These are phyloP conservation scores for Aphelenchoides avenae DNA, from an alignment of 1,140 invertebrate species.

Conservation along the genomic window DNA sequence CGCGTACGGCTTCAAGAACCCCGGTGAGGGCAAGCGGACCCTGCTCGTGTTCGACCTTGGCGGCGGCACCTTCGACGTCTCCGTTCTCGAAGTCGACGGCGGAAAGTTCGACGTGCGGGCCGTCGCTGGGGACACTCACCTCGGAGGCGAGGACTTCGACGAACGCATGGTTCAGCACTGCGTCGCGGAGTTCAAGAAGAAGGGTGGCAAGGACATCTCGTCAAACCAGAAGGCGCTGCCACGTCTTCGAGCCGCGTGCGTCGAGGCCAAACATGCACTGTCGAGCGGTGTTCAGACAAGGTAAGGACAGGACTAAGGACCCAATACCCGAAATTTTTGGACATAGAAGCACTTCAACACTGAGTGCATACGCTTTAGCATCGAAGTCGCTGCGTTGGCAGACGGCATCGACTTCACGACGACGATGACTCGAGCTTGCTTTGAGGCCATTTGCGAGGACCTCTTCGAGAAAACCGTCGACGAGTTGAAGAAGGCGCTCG, in stretches of 20 bases:
- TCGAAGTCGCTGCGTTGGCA: conserved; percentile 91
- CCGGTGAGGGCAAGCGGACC: conserved; percentile 77
- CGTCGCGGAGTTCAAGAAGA: conserved; percentile 91
- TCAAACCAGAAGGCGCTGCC: conserved; percentile 99
- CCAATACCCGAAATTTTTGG: too few species aligned
- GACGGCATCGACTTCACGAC: conserved; percentile 98
- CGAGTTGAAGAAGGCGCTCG: conserved; percentile 91
- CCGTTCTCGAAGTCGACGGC: conserved; percentile 91
- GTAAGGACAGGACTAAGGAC: conserved; percentile 74
- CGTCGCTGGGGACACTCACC: conserved; percentile 89
- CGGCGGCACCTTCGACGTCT: conserved; percentile 94
- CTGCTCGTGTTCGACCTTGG: conserved; percentile 81
- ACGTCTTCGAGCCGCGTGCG: conserved; percentile 90
- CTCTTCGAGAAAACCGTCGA: conserved; percentile 89
- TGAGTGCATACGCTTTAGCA: conserved; percentile 91
- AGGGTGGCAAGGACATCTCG: conserved; percentile 89
- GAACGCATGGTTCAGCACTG: conserved; percentile 89
- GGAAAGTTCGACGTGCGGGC: conserved; percentile 96
- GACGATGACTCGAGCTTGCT: conserved; percentile 85
- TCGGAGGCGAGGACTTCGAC: conserved; percentile 95
- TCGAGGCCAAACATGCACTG: conserved; percentile 79
- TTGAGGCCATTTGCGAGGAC: conserved; percentile 85
- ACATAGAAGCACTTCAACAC: conserved; percentile 96
- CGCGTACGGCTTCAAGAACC: conserved; percentile 97
- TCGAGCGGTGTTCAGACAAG: conserved; percentile 67